Percentiles rank a stretch among this genome's conserved stretches.
Conservation (phyloP, 2,797 vertebrate genomes). For the Falco concolor region DNA sequence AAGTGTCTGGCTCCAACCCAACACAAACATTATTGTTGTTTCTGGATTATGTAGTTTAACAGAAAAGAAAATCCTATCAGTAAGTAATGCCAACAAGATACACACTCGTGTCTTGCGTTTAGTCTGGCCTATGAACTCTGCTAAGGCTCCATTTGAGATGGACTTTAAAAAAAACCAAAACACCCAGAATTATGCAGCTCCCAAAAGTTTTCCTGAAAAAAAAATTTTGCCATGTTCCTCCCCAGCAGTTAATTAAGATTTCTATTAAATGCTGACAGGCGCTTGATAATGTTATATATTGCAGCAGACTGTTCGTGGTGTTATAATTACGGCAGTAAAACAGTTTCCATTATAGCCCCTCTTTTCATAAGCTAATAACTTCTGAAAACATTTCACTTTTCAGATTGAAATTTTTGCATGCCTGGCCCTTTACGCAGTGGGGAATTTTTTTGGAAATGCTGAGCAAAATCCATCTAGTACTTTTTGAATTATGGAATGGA, state of each 20-base stretch:
- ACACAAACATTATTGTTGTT: conserved; percentile 31
- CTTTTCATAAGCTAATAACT: conserved; percentile 55
- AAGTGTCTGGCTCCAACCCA: conserved; percentile 23
- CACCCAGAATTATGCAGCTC: not conserved
- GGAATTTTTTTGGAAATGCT: not conserved
- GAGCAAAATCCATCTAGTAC: not conserved
- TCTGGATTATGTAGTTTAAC: conserved; percentile 30
- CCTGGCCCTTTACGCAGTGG: not conserved
- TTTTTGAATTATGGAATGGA: not conserved
- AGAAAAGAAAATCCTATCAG: conserved; percentile 17
- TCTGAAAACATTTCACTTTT: conserved; percentile 34
- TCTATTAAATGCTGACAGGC: conserved; percentile 58
- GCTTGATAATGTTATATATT: conserved; percentile 36
- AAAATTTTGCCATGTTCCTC: not conserved
- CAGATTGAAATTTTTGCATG: not conserved
- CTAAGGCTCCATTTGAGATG: not conserved
- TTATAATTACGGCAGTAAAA: conserved; percentile 58
- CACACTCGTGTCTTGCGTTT: not conserved
- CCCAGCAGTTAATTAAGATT: conserved; percentile 54
- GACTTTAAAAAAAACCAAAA: not conserved
- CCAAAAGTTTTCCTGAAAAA: conserved; percentile 12
- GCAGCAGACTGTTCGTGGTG: conserved; percentile 20
- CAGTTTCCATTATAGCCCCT: conserved; percentile 41
- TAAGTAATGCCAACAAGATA: not conserved
- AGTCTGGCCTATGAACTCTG: not conserved